Evolutionary conservation across 1,140 invertebrate species (phyloP), one percentile per base, ranked within the genome.

Genomic region (Drosophila aff.): DNA sequence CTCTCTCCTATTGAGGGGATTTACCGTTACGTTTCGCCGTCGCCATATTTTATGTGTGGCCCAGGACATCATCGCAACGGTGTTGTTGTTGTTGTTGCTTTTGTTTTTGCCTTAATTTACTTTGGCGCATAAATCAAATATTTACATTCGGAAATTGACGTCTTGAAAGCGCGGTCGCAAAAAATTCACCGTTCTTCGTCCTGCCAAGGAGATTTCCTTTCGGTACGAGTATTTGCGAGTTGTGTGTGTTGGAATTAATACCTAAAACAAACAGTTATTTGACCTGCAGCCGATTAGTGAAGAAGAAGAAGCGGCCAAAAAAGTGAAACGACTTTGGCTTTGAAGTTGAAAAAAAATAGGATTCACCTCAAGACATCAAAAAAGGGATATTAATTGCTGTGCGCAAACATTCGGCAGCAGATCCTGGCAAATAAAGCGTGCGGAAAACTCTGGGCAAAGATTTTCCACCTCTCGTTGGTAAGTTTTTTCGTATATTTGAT

Each of bases 141-240:
- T 92, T 92, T 92, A 83, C 91, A 92, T 92, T 92, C 81, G 74
- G 68, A 92, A 92, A 89, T 92, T 92, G 91, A 91, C 86, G 91
- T 92, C 86, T 91, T 79, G 62, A 81, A 71, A 82, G 83, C 76
- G 75, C 85, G 81, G 91, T 92, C 78, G 83, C 72, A 73, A 73
- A 49, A 55, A 69, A 73, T 66, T 80, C 50, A 40, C 4, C 49
- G 47, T 68, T 66, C 65, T 68, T 66, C 65, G 57, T 62, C 68
- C 80, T 77, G 65, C 52, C 61, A 58, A 69, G 62, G 26, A 67
- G 46, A 38, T 61, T 55, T 18, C 28, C 38, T 47, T 31, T 28
- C 67, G 79, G 72, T 49, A 28, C 18, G 23, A 26, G 63, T 47
- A 36, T 15, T 26, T 31, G 43, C 68, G 47, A 9, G 16, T 38